Conservation (phyloP, 2,113 vertebrate species). For the Erythrolamprus reginae region DNA sequence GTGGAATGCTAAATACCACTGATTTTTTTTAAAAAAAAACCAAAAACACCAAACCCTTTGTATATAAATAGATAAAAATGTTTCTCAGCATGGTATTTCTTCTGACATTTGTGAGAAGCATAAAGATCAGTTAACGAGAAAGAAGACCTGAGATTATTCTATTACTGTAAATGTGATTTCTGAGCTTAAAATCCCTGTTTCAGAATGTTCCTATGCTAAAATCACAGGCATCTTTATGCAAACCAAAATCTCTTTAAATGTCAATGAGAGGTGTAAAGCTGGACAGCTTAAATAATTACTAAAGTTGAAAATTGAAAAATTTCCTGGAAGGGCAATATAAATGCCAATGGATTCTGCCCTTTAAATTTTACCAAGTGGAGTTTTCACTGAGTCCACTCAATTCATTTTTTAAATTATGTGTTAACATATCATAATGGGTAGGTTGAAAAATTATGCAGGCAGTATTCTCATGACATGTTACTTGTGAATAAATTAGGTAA, state of each 20-base stretch:
- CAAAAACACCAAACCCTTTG: no score
- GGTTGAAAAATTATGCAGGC: not conserved
- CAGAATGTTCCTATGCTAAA: not conserved
- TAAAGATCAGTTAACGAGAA: not conserved
- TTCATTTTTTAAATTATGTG: not conserved
- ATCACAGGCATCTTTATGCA: not conserved
- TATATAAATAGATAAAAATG: not conserved
- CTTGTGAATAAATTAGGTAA: not conserved
- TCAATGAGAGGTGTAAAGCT: not conserved
- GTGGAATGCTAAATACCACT: not conserved
- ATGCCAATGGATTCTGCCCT: not conserved
- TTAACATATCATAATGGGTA: not conserved
- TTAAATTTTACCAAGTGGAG: not conserved
- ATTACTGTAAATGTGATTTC: not conserved
- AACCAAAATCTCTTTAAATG: not conserved
- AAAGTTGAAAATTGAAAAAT: not conserved
- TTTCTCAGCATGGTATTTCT: not conserved
- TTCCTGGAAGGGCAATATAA: not conserved
- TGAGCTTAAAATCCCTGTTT: not conserved
- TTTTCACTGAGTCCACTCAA: not conserved
- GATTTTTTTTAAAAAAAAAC: not conserved
- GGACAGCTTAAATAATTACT: not conserved
- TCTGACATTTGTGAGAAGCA: not conserved
- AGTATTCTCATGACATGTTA: not conserved
- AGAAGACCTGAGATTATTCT: not conserved